Percentiles rank a stretch among this genome's conserved stretches.
Evolutionary conservation across 1,140 invertebrate species (phyloP).

Genomic region (Leucophenga varia): DNA sequence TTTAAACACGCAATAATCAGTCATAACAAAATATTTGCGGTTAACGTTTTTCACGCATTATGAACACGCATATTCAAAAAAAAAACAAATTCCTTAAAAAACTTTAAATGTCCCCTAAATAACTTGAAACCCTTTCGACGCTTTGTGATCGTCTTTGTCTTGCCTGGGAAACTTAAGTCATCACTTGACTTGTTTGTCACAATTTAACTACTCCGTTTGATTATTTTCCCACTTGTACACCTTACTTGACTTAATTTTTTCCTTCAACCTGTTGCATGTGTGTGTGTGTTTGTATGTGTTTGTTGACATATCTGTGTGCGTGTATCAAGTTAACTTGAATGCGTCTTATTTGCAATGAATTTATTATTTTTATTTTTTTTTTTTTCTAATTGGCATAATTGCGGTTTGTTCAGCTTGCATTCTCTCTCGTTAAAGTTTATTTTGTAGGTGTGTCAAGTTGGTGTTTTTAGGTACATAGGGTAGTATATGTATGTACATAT

Average conservation of each 20-base stretch:
- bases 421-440: constrained; percentile 32
- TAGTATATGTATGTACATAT: no score
- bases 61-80: constrained; percentile 4
- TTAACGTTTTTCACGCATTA: constrained; percentile 42
- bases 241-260: no score
- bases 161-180: no score
- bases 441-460: constrained; percentile 30
- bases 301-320: no score
- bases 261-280: constrained; percentile 45
- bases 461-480: no score
- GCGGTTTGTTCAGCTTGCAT: constrained; percentile 57
- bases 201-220: constrained; percentile 17
- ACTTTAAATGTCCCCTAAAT: no score
- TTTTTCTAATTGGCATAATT: constrained; percentile 57
- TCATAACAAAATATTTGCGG: constrained; percentile 17
- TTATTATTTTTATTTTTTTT: constrained; percentile 18
- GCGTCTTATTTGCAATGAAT: background rate
- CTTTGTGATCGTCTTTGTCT: constrained; percentile 35
- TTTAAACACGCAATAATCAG: no score
- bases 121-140: no score
- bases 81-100: constrained; percentile 16
- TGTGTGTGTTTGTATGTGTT: constrained; percentile 5
- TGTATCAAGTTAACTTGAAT: no score
- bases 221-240: no score
- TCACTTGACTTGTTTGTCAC: constrained; percentile 19